Evolutionary conservation across 2,113 vertebrate genomes (phyloP).

Genomic region (Rattus rattus): DNA sequence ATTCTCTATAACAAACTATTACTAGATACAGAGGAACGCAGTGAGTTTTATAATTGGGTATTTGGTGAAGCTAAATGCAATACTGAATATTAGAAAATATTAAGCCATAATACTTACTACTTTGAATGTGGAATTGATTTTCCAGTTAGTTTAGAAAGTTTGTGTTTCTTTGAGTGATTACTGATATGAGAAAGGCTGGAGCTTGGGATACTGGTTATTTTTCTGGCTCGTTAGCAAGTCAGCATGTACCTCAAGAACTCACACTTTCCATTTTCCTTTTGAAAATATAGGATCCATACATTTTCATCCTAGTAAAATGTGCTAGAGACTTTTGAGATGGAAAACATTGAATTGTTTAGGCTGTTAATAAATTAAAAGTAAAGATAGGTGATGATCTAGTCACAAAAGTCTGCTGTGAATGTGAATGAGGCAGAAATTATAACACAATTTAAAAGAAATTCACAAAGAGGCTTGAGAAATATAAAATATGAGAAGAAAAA

Average conservation of each 20-base stretch:
- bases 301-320: not conserved
- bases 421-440: not conserved
- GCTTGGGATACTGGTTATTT: not conserved
- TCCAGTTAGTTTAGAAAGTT: not conserved
- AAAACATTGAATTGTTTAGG: not conserved
- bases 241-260: not conserved
- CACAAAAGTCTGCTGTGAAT: not conserved
- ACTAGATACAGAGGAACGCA: not conserved
- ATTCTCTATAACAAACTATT: not conserved
- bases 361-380: not conserved
- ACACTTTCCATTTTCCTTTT: not conserved
- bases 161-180: conserved; percentile 45
- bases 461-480: not conserved
- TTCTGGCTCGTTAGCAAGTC: not conserved
- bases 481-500: not conserved
- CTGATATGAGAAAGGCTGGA: not conserved
- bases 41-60: not conserved
- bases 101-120: not conserved
- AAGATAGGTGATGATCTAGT: not conserved
- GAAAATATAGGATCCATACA: conserved; percentile 7
- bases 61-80: conserved; percentile 42
- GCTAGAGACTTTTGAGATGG: not conserved
- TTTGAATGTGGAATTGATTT: conserved; percentile 53
- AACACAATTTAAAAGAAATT: not conserved
- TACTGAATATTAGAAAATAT: conserved; percentile 43